Percentiles rank a stretch among this genome's conserved stretches.
phyloP scores from a whole-genome alignment of 1,140 invertebrate genomes.

The Tetranychus urticae region DNA sequence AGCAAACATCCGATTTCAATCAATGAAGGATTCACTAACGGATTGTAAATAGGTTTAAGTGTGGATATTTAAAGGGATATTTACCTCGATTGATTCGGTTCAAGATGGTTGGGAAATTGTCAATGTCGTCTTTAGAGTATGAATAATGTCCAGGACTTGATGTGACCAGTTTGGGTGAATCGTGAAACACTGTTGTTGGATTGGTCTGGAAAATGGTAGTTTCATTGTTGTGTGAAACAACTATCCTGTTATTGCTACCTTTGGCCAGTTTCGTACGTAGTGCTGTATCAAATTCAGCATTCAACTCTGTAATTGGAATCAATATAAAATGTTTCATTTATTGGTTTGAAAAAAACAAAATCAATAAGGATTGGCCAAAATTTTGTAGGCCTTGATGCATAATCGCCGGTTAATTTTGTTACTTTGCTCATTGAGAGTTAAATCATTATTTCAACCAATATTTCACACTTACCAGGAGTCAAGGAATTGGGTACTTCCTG shows the following conservation, averaged over 20 bases:
- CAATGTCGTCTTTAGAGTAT: not conserved
- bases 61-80: not conserved
- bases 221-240: not conserved
- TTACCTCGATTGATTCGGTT: constrained; percentile 1
- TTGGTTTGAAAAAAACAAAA: too few relatives aligned
- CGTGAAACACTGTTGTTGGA: constrained; percentile 6
- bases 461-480: too few relatives aligned
- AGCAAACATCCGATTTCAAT: too few relatives aligned
- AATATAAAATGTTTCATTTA: not conserved
- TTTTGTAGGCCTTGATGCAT: too few relatives aligned
- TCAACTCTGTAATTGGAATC: not conserved
- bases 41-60: not conserved
- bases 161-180: not conserved
- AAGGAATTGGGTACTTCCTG: too few relatives aligned
- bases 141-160: not conserved
- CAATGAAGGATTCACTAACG: too few relatives aligned
- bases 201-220: constrained; percentile 6
- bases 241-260: not conserved
- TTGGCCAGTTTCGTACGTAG: not conserved
- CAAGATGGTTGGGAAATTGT: not conserved
- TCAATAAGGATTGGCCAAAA: too few relatives aligned
- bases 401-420: too few relatives aligned
- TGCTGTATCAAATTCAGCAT: not conserved
- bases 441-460: too few relatives aligned
- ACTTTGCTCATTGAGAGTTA: too few relatives aligned